Percentiles rank a stretch among this genome's conserved stretches.
Evolutionary conservation across 2,113 vertebrate genomes (phyloP).

Genomic region (Callipepla squamata): DNA sequence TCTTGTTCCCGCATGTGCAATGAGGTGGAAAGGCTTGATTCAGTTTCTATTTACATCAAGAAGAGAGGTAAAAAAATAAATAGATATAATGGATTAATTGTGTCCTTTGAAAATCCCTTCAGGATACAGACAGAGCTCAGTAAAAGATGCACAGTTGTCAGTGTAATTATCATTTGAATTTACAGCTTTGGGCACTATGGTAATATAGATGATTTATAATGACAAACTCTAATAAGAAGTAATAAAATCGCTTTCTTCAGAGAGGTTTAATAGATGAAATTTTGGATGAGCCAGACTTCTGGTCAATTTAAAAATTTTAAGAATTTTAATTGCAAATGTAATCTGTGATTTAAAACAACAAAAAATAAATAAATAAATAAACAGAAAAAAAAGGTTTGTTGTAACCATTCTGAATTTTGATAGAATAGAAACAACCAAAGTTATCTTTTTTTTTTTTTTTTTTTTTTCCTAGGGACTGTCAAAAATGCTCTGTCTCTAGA

Average conservation of each 20-base stretch:
- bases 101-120: neutral
- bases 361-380: no score
- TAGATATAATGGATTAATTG: neutral
- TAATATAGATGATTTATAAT: conserved; percentile 20
- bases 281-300: neutral
- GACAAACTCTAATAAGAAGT: conserved; percentile 21
- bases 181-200: neutral
- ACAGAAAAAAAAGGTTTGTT: neutral
- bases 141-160: neutral
- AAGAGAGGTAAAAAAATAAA: neutral
- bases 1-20: neutral
- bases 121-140: neutral
- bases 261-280: neutral
- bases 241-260: conserved; percentile 2
- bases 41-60: neutral
- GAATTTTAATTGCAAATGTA: neutral
- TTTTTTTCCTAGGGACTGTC: no score
- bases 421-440: neutral
- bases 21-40: neutral
- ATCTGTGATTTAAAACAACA: neutral
- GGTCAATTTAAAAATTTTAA: neutral
- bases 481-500: neutral
- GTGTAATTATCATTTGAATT: neutral
- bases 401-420: neutral
- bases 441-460: no score